A percentile compares a stretch with the other conserved stretches of the same genome.
These are phyloP conservation scores for Ectemnius lituratus DNA, from an alignment of 2,888 invertebrate species.

Conservation along the genomic window DNA sequence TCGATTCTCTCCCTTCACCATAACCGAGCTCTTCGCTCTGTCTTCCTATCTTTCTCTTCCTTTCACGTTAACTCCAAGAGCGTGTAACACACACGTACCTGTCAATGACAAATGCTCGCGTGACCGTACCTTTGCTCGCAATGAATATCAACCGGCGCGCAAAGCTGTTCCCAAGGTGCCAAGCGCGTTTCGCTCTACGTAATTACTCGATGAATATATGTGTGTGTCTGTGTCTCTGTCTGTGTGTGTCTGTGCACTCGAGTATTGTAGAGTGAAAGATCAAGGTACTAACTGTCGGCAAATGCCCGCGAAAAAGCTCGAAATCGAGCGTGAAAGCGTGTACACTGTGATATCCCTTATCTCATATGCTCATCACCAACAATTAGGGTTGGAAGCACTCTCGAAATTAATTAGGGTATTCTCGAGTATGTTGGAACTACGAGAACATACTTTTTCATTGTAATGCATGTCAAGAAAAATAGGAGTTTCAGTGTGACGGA, in stretches of 20 bases:
- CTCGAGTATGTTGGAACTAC: too few relatives aligned
- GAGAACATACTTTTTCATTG: too few relatives aligned
- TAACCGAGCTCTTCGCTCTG: not conserved
- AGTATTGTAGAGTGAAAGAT: constrained; percentile 35
- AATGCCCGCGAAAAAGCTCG: constrained; percentile 27
- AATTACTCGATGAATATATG: constrained; percentile 42
- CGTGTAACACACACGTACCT: constrained; percentile 29
- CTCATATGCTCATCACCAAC: too few relatives aligned
- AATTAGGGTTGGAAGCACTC: too few relatives aligned
- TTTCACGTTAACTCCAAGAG: constrained; percentile 5
- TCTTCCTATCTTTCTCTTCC: constrained; percentile 13
- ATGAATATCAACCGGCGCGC: constrained; percentile 56
- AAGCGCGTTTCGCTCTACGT: constrained; percentile 52
- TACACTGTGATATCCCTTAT: too few relatives aligned
- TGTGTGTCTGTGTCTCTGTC: too few relatives aligned
- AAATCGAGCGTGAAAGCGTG: not conserved
- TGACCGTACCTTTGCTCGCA: constrained; percentile 57
- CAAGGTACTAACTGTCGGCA: constrained; percentile 30
- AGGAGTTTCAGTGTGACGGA: too few relatives aligned
- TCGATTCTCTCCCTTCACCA: constrained; percentile 17
- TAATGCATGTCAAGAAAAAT: too few relatives aligned
- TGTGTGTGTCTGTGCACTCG: too few relatives aligned
- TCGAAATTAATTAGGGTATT: too few relatives aligned
- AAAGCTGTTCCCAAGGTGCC: constrained; percentile 49
- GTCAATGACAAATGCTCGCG: constrained; percentile 60